Evolutionary conservation across 2,113 vertebrate genomes (phyloP).

Genomic region (Solea solea): DNA sequence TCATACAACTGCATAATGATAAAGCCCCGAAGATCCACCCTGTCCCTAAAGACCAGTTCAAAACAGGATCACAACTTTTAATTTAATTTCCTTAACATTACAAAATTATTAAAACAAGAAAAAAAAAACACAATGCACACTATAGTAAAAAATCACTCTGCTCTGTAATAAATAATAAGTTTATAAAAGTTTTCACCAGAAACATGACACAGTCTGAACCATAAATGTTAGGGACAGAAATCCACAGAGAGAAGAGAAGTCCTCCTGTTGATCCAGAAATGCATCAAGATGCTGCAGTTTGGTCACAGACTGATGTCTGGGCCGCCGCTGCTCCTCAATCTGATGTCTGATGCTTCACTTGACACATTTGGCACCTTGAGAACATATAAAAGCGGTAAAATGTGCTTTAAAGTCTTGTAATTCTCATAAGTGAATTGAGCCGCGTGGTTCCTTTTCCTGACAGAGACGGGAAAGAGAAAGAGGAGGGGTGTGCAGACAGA

Average conservation of each 20-base stretch:
- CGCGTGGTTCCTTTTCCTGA: constrained; percentile 57
- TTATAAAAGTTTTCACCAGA: background rate
- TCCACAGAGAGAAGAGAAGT: constrained; percentile 46
- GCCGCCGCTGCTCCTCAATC: constrained; percentile 2
- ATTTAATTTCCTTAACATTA: constrained; percentile 19
- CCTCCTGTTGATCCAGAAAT: constrained; percentile 50
- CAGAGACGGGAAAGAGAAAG: constrained; percentile 46
- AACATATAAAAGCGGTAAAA: constrained; percentile 62
- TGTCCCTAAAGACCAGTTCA: background rate
- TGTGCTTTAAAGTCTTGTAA: constrained; percentile 68
- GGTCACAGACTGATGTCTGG: constrained; percentile 50
- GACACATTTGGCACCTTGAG: constrained; percentile 63
- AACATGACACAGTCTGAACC: constrained; percentile 11
- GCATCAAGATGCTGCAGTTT: constrained; percentile 20
- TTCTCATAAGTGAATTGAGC: constrained; percentile 57
- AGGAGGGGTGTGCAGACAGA: constrained; percentile 46
- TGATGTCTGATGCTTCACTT: constrained; percentile 52
- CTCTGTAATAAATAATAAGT: constrained; percentile 52
- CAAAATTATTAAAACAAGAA: background rate
- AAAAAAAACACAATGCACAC: constrained; percentile 17
- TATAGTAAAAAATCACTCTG: background rate
- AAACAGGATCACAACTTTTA: constrained; percentile 10
- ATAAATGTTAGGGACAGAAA: background rate
- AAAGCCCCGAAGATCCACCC: no score
- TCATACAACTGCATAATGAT: background rate